phyloP scores from a whole-genome alignment of 2,797 vertebrate species.

The Ficedula albicollis region DNA sequence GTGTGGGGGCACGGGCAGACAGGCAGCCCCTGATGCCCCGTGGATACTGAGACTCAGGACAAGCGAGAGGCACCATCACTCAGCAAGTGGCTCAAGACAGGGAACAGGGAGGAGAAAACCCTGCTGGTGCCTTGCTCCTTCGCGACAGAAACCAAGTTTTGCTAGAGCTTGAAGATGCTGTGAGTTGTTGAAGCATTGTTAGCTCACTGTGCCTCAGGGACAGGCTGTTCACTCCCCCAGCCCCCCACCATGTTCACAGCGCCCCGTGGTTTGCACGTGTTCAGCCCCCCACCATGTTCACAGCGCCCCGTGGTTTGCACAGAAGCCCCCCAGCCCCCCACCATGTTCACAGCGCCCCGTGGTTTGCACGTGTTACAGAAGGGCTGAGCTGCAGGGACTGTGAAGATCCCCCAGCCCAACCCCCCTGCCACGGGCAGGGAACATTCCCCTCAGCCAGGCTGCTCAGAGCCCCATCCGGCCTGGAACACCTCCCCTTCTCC shows the following conservation, averaged over 20 bases:
- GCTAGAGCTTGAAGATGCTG: neutral
- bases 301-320: neutral
- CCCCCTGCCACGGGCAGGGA: neutral
- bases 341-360: fast-evolving
- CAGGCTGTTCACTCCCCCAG: neutral
- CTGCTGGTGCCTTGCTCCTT: neutral
- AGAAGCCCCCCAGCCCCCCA: neutral
- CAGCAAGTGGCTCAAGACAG: neutral
- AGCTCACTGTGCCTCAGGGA: neutral
- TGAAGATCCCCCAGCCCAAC: neutral
- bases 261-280: fast-evolving
- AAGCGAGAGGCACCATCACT: neutral
- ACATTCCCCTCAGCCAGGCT: neutral
- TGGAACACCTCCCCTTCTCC: neutral
- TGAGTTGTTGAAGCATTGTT: neutral
- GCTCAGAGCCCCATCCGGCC: neutral
- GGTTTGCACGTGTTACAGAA: neutral
- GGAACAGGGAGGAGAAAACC: neutral
- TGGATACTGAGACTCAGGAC: neutral
- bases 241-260: neutral
- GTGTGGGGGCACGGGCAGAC: fast-evolving
- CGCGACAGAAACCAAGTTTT: neutral
- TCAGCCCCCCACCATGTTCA: neutral
- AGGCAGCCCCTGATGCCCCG: neutral
- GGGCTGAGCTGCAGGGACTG: neutral